These are phyloP conservation scores for Tokudaia tokunoshimensis DNA, from an alignment of 2,797 vertebrate species.

Conservation along the genomic window DNA sequence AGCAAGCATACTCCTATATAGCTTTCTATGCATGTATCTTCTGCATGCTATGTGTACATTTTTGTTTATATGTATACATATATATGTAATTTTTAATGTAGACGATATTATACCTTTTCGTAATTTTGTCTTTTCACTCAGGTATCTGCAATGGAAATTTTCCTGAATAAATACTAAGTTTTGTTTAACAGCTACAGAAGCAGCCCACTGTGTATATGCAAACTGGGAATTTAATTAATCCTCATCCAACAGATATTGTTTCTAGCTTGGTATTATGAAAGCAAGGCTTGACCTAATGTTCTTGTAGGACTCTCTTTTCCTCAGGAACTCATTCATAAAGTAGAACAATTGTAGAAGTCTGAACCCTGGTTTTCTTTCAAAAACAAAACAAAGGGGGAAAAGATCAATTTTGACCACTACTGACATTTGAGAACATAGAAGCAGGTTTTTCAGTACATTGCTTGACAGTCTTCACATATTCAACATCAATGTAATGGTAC, in stretches of 20 bases:
- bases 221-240: conserved; percentile 23
- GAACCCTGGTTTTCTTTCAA: background rate
- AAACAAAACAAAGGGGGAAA: background rate
- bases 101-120: background rate
- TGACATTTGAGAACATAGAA: conserved; percentile 23
- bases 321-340: background rate
- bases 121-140: background rate
- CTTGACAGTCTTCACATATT: conserved; percentile 51
- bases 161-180: conserved; percentile 25
- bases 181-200: background rate
- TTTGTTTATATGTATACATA: background rate
- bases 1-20: background rate
- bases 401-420: background rate
- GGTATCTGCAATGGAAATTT: conserved; percentile 1
- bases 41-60: background rate
- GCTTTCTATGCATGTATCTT: conserved; percentile 36
- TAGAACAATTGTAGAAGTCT: conserved; percentile 14
- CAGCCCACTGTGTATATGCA: background rate
- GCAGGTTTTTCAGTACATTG: conserved; percentile 2
- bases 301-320: background rate
- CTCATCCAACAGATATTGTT: background rate
- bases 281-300: conserved; percentile 4
- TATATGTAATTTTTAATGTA: background rate
- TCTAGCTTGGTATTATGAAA: conserved; percentile 20
- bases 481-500: conserved; percentile 21